Evolutionary conservation across 2,888 invertebrate genomes (phyloP), one percentile per base, ranked within the genome.

Genomic region (Temnothorax ravouxi): DNA sequence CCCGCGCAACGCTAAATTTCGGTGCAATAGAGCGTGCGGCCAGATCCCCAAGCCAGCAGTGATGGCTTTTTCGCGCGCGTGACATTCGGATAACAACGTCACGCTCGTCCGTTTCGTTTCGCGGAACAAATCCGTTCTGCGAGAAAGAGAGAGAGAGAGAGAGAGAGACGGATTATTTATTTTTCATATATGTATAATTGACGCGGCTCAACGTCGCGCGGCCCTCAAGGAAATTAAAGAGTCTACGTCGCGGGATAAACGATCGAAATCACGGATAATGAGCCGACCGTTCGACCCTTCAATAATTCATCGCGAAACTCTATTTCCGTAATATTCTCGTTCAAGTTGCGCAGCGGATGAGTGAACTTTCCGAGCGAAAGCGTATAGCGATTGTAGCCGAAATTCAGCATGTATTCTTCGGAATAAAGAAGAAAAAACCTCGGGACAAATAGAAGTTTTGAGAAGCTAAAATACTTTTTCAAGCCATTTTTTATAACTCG

Each of bases 81-180:
- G 79, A 72, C 79, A 80, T 52, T 80, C 59, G 79, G 79, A 80
- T 80, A 80, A 80, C 79, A 80, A 80, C 59, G 79, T 59, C 72
- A 59, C 72, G 47, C 47, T 79, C 47, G 59, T 79, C 79, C 72
- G 79, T 79, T 79, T 34, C 59, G 79, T 71, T 56, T 56, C 72
- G 59, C 34, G 34, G 21, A 69, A 71, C 79, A 80, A 80, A 80
- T 80, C 79, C 79, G 52, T 41, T 9, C 44, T 56, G 29, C 21
- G 54, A 52, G 34, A 34, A 6, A 34, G 6, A 34, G 34, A 34
- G 34, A 34, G 34, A 34, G 6, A 34, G 34, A 34, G 34, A 34
- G 21, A 71, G 72, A 52, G 47, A 72, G 34, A 59, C 25, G 47
- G 72, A 72, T 80, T 79, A 80, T 80, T 80, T 80, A 72, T 80